Conservation (phyloP, 2,113 vertebrate species). For the Dasypus novemcinctus region DNA sequence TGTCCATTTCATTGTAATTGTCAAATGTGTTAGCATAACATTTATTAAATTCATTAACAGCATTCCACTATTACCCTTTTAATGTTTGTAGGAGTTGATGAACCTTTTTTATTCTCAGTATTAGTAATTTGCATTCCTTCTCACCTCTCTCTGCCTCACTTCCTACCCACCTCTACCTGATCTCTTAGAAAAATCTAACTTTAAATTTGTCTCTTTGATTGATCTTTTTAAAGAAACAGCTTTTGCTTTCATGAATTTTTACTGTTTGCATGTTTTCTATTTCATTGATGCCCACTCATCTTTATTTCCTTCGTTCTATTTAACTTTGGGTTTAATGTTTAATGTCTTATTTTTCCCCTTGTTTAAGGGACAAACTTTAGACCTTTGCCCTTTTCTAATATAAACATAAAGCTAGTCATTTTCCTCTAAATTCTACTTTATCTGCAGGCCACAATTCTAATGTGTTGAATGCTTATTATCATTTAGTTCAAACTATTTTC, state of each 20-base stretch:
- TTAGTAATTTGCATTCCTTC: background rate
- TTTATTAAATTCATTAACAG: background rate
- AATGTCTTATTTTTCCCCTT: background rate
- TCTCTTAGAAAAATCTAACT: background rate
- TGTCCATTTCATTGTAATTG: slow-evolving; percentile 7
- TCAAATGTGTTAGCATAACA: background rate
- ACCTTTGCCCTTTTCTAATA: background rate
- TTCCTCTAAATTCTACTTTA: background rate
- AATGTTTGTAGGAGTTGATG: background rate
- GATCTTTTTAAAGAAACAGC: background rate
- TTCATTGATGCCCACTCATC: background rate
- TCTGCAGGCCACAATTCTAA: background rate
- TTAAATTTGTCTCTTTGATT: background rate
- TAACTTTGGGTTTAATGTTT: background rate
- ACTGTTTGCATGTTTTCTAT: background rate
- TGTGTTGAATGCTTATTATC: background rate
- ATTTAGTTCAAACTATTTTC: background rate
- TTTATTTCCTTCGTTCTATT: background rate
- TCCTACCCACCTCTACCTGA: background rate
- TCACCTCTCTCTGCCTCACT: background rate
- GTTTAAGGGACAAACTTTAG: background rate
- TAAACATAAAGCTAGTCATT: background rate
- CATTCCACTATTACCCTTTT: background rate
- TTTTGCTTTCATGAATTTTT: background rate
- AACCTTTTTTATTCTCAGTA: background rate